Base-by-base conservation (phyloP, 2,888 invertebrate species). In the Melolontha melolontha region DNA sequence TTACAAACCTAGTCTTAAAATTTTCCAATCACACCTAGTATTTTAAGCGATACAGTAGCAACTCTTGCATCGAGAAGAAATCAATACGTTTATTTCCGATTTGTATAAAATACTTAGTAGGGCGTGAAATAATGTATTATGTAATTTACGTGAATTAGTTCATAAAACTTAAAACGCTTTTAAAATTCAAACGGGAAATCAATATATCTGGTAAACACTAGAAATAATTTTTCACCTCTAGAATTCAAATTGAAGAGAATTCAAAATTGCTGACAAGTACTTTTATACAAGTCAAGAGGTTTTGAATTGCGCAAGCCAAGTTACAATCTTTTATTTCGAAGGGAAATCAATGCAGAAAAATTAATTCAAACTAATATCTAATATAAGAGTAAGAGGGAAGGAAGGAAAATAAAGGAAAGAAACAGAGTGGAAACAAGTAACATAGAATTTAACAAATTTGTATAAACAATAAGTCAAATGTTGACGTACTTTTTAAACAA, bases 401-500 rank as follows among this genome's bases (percentile, higher is more conserved):
- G 34, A 6, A 34, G 6, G 6, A 34, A 34, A 34, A 34, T 34
- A 34, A 34, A 34, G 2, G 34, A 34, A 34, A 34, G 10, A 8
- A 34, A 29, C 5, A 29, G 6, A 29, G 29, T 5, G 29, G 6
- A 29, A 29, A 34, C 34, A 22, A 22, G 22, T 22, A 34, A 34
- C 8, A 34, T 2, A 14, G 54, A 54, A 39, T 10, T 11, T n/a
- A 11, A 6, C n/a, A 22, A 50, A 52, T 34, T 52, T 52, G 16
- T 34, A 12, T 7, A 14, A 54, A 51, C 29, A 51, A 6, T 51
- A 59, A 59, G 29, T 62, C 47, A 47, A 66, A 70, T 68, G 68
- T 66, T 71, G 64, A 29, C 47, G 62, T 62, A 51, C 68, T 67
- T 70, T 71, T 73, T 67, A 72, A 73, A 71, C 70, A 71, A 72